Base-by-base conservation (phyloP, 2,113 vertebrate genomes). In the Heteronetta atricapilla region DNA sequence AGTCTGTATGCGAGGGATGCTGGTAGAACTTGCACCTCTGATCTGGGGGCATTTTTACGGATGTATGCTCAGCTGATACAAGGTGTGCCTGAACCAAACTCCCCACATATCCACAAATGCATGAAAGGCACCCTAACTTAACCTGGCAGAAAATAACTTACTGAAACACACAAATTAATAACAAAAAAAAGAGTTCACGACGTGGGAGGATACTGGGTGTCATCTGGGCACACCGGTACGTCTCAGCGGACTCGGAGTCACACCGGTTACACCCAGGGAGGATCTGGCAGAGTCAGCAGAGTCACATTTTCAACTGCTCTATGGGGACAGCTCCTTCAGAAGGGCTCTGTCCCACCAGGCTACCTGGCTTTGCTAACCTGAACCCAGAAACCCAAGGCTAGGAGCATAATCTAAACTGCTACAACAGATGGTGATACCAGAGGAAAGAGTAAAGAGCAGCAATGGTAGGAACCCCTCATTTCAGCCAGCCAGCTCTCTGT, bases 361-460 rank as follows among this genome's bases (percentile, higher is more conserved):
- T 68, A 50, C n/a, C 64, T 18, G 21, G 40, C 33, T 87, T 63
- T 17, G 28, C 34, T 11, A 33, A 64, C 29, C 55, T 5, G 22
- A 63, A 28, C 50, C 62, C 58, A 74, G 40, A 64, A 56, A 13
- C 8, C 29, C 63, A 52, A 17, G n/a, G 31, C 10, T 0, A 10
- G 20, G 46, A 58, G 10, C 13, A 16, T 0, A 26, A 38, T 3
- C 4, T 0, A 7, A 86, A 28, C 60, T 53, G 74, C 14, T 70
- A 31, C 0, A 1, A 8, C 20, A 77, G 66, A 13, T 50, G 50
- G 73, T 0, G 40, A 13, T 0, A 38, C 3, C 70, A 40, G 42
- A 29, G 75, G 58, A 19, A 42, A 52, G 62, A 2, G 11, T 7
- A 5, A 26, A 28, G 48, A 82, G 75, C 59, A 56, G 75, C 2